A percentile compares a stretch with the other conserved stretches of the same genome.
Conservation (phyloP, 1,140 invertebrate species). For the Trichonephila inaurata region DNA sequence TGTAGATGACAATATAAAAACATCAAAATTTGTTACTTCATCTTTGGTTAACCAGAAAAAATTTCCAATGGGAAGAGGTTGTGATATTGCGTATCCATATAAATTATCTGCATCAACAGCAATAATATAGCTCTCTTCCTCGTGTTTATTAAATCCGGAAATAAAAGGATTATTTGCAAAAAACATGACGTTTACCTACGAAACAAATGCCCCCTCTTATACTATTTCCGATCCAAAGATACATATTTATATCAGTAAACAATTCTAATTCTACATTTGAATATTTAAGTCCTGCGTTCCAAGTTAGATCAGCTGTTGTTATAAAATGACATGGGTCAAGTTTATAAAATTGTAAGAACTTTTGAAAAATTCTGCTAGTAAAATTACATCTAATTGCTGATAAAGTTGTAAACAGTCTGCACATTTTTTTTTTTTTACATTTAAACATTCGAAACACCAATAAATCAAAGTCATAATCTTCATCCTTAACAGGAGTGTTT, state of each 20-base stretch:
- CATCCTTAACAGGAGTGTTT: background rate
- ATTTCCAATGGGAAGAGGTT: too few species aligned
- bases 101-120: too few species aligned
- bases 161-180: too few species aligned
- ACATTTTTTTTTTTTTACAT: background rate
- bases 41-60: too few species aligned
- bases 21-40: too few species aligned
- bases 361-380: background rate
- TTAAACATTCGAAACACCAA: background rate
- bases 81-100: too few species aligned
- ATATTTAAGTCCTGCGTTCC: background rate
- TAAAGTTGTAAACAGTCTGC: background rate
- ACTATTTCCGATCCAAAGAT: too few species aligned
- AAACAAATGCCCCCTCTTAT: too few species aligned
- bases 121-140: too few species aligned
- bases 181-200: too few species aligned
- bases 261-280: background rate
- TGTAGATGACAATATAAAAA: too few species aligned
- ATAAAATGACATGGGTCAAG: background rate
- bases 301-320: background rate
- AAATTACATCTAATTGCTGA: background rate
- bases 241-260: background rate
- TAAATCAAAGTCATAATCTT: background rate
- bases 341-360: background rate
- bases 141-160: too few species aligned